phyloP scores from a whole-genome alignment of 2,797 vertebrate genomes.

The Okamejei kenojei region DNA sequence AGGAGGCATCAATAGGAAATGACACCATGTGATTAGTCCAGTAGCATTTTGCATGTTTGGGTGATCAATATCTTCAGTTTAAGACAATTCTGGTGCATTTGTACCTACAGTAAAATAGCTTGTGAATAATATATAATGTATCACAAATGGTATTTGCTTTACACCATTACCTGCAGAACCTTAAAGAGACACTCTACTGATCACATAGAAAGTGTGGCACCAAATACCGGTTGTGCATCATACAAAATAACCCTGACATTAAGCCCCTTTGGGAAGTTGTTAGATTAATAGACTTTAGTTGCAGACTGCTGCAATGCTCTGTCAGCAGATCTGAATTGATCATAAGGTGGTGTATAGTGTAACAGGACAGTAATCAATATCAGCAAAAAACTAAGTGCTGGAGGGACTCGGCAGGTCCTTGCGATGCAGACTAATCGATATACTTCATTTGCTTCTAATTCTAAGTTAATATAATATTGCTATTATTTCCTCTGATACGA shows the following conservation, averaged over 20 bases:
- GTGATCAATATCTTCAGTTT: neutral
- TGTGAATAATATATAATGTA: neutral
- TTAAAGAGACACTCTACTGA: neutral
- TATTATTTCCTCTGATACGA: neutral
- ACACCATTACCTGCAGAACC: neutral
- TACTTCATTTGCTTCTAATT: slow-evolving; percentile 10
- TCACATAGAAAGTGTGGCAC: neutral
- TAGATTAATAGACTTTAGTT: slow-evolving; percentile 44
- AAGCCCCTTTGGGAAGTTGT: slow-evolving; percentile 31
- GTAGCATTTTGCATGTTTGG: neutral
- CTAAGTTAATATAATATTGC: neutral
- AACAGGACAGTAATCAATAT: neutral
- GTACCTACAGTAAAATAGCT: neutral
- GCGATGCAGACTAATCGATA: neutral
- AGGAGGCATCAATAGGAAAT: neutral
- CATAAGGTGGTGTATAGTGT: slow-evolving; percentile 41
- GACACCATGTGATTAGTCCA: neutral
- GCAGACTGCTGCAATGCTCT: slow-evolving; percentile 40
- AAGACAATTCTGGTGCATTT: neutral
- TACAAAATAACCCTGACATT: slow-evolving; percentile 43
- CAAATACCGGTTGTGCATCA: slow-evolving; percentile 40
- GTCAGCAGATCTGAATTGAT: slow-evolving; percentile 45
- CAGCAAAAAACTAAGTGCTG: too few relatives aligned
- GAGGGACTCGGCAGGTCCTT: too few relatives aligned
- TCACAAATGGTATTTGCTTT: slow-evolving; percentile 22